Base-by-base conservation (phyloP, 2,113 vertebrate genomes). In the Columba livia region DNA sequence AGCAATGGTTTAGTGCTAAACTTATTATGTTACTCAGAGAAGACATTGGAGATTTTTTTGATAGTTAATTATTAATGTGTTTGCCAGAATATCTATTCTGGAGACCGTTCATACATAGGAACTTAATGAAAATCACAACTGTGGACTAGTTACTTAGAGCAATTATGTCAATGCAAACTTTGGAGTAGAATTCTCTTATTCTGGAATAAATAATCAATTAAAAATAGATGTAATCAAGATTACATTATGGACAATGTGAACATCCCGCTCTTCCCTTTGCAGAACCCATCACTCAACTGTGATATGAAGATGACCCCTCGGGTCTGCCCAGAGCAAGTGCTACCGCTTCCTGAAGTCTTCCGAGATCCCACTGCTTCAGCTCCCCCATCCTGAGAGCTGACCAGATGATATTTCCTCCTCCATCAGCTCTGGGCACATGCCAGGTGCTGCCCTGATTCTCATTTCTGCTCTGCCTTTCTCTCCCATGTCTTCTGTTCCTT, bases 1-100 rank as follows among this genome's bases (percentile, higher is more conserved):
- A 91, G 48, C 28, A 93, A 50, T 15, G n/a, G 18, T 79, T 90
- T 75, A 81, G 32, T 62, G 77, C 23, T 85, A 90, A 92, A 65
- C 6, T 57, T 54, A 23, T 26, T 40, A 2, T 15, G 16, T 66
- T 56, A 73, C 53, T 70, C 74, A 73, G 38, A 65, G 12, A 66
- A 86, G 24, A 67, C 10, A 32, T 29, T 58, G 56, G 32, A 71
- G 14, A 17, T 12, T 56, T 67, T 51, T 87, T 69, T 51, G 0
- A 28, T 48, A 65, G 9, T 40, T 86, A 56, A 44, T 81, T 90
- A 58, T 61, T 61, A 87, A 80, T 31, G 29, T 17, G 28, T 60
- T 88, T 88, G 50, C 14, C 20, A 69, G 40, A 93, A 54, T 38
- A 70, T 32, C 32, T 73, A 6, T 84, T 84, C 78, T 74, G 10